Evolutionary conservation across 1,140 invertebrate species (phyloP), one percentile per base, ranked within the genome.

Genomic region (Myzus persicae): DNA sequence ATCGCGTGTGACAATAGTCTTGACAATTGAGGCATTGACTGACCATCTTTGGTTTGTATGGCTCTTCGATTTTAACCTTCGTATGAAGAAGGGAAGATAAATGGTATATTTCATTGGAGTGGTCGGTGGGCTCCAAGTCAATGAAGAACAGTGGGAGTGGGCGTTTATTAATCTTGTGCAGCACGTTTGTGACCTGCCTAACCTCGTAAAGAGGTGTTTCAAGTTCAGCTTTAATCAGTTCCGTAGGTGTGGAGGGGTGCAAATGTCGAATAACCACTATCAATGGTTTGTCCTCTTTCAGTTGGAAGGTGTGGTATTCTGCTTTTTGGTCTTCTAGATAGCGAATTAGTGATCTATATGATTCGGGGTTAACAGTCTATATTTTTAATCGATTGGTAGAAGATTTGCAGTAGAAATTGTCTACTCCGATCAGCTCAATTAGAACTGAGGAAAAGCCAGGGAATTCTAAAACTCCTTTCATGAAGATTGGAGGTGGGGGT

Each of bases 71-170:
- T 93, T 91, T 94, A 14, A 95, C 94, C 93, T 94, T 94, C 1
- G 91, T 94, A 89, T 95, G 94, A 14, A 93, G 18, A 22, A 93
- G 40, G 1, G 85, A 93, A 1, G 94, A 36, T 3, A 95, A 90
- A 24, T 94, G 94, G 90, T 94, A 95, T 4, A 95, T 95, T 20
- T 95, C 94, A 93, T 94, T 94, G 85, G 95, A 95, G 18, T 95
- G 95, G 18, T 94, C 94, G 18, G 91, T 90, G 31, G 94, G 94
- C 93, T 94, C 94, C 42, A 95, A 46, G 91, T 95, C 94, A n/a
- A 95, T 93, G 87, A 94, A 95, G 88, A 95, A 95, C 59, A 95
- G 87, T 5, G 94, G 93, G 20, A 95, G 94, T 44, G 94, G 95
- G 76, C 94, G 51, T 92, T 95, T 95, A 81, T 94, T 94, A 38